Conservation (phyloP, 1,140 invertebrate genomes). For the Halictus rubicundus region DNA sequence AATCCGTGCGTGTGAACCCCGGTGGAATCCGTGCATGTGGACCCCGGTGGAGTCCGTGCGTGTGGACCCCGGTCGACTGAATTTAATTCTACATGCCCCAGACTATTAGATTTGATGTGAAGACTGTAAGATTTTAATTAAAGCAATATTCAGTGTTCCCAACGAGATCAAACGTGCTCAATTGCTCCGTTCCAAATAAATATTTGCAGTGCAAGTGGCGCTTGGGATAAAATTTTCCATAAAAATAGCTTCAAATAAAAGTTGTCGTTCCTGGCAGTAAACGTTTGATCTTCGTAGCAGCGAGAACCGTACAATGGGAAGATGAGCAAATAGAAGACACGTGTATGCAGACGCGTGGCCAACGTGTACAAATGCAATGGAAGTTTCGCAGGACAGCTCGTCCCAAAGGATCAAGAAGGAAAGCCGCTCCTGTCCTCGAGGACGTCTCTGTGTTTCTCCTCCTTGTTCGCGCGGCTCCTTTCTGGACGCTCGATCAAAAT, state of each 20-base stretch:
- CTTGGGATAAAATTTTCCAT: neutral
- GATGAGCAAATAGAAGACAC: slow-evolving; percentile 24
- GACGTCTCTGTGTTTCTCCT: slow-evolving; percentile 13
- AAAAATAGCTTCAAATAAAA: neutral
- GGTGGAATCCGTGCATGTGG: too few species aligned
- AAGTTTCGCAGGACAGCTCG: slow-evolving; percentile 33
- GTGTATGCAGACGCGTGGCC: neutral
- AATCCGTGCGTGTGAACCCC: too few species aligned
- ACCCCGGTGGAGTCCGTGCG: too few species aligned
- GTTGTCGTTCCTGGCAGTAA: neutral
- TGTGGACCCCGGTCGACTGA: too few species aligned
- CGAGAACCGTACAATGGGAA: slow-evolving; percentile 19
- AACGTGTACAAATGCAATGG: slow-evolving; percentile 22
- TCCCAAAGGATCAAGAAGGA: slow-evolving; percentile 35
- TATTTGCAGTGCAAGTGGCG: too few species aligned
- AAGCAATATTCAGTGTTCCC: too few species aligned
- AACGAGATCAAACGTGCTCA: too few species aligned
- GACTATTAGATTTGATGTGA: too few species aligned
- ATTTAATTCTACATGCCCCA: too few species aligned
- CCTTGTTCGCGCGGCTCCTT: slow-evolving; percentile 4
- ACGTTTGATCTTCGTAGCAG: neutral
- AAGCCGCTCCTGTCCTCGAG: slow-evolving; percentile 40
- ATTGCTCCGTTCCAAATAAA: too few species aligned
- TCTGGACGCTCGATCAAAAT: slow-evolving; percentile 42
- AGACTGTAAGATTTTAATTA: too few species aligned